Evolutionary conservation across 2,888 invertebrate species (phyloP).

Genomic region (Megaustenia siamemsis): DNA sequence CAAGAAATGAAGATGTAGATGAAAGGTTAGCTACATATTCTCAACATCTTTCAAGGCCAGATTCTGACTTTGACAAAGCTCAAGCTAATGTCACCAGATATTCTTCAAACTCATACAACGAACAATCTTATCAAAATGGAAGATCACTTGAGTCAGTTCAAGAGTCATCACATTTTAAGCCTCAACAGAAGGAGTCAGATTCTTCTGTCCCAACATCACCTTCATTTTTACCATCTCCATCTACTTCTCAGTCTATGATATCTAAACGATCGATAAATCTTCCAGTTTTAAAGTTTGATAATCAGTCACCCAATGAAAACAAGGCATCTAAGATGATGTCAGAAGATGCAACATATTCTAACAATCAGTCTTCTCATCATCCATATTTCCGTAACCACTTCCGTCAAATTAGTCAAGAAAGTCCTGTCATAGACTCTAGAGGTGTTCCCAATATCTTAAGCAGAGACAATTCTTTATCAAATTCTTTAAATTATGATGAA

Average conservation of each 20-base stretch:
- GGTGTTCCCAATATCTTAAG: slow-evolving; percentile 67
- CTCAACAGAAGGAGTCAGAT: not conserved
- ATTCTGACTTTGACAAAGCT: not conserved
- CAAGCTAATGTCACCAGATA: not conserved
- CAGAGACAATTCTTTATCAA: not conserved
- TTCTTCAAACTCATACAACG: not conserved
- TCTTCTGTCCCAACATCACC: not conserved
- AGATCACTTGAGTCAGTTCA: not conserved
- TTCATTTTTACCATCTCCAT: not conserved
- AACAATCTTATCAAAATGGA: not conserved
- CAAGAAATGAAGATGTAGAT: not conserved
- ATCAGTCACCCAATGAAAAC: too few species aligned
- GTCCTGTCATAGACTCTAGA: slow-evolving; percentile 49
- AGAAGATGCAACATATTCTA: not conserved
- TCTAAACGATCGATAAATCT: not conserved
- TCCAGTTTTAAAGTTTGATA: not conserved
- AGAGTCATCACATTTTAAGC: not conserved
- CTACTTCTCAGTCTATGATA: not conserved
- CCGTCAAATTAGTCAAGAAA: not conserved
- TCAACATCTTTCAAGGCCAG: not conserved
- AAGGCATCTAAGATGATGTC: not conserved
- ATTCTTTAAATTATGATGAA: slow-evolving; percentile 61
- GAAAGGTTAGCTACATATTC: not conserved
- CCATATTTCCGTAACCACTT: slow-evolving; percentile 38
- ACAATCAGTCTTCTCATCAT: not conserved